phyloP scores from a whole-genome alignment of 2,113 vertebrate species.

The Serilophus lunatus region DNA sequence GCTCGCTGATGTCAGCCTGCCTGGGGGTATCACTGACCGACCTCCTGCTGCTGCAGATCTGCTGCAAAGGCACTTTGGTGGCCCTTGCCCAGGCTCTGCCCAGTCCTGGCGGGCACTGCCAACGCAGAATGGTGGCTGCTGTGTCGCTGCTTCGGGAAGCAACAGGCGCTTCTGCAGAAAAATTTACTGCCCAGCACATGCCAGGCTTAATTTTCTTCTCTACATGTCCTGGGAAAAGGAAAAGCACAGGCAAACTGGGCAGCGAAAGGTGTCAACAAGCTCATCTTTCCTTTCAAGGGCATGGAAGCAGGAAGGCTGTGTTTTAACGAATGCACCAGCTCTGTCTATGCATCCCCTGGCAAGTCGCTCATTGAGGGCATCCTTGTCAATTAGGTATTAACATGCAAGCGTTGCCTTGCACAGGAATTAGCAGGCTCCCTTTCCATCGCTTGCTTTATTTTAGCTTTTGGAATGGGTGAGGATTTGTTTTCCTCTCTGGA shows the following conservation, averaged over 20 bases:
- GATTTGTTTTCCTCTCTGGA: background rate
- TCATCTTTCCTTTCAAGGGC: background rate
- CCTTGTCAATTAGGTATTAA: background rate
- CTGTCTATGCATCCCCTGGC: background rate
- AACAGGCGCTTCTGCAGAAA: background rate
- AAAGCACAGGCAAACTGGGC: background rate
- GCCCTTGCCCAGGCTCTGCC: background rate
- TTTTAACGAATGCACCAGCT: background rate
- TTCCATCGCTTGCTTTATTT: background rate
- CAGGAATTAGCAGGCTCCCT: background rate
- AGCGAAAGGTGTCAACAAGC: background rate
- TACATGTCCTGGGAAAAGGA: background rate
- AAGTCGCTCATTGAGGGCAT: background rate
- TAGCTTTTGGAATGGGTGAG: background rate
- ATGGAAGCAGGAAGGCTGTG: background rate
- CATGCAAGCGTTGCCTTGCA: background rate
- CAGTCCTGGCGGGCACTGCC: background rate
- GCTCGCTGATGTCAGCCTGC: background rate
- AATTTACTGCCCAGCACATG: background rate
- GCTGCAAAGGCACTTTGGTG: background rate
- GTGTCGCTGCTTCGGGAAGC: background rate
- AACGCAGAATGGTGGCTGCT: background rate
- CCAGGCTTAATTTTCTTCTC: background rate
- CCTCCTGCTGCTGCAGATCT: background rate
- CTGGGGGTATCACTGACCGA: accelerated